These are phyloP conservation scores for Pristionchus arcanus DNA, from an alignment of 2,888 invertebrate species.

Conservation along the genomic window DNA sequence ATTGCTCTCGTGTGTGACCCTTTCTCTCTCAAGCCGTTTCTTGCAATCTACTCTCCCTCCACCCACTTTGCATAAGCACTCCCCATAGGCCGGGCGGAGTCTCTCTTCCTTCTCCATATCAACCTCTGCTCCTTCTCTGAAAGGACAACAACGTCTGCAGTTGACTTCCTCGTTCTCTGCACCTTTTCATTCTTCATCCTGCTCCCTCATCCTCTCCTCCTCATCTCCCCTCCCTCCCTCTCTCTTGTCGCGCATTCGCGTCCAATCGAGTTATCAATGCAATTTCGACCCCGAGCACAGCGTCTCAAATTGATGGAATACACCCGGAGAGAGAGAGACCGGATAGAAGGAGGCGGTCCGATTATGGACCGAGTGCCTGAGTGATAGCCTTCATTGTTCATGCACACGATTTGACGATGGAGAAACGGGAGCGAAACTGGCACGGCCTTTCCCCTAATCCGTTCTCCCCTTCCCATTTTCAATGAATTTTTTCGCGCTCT, in stretches of 20 bases:
- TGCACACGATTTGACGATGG: neutral
- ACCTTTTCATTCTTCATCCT: conserved; percentile 53
- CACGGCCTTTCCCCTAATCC: neutral
- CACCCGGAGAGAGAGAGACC: neutral
- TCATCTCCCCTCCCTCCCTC: conserved; percentile 53
- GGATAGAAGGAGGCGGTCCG: neutral
- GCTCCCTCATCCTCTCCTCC: conserved; percentile 33
- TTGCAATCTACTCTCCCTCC: conserved; percentile 23
- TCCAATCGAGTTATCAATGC: conserved; percentile 50
- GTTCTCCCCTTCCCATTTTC: neutral
- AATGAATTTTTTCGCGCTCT: neutral
- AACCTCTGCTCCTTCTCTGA: neutral
- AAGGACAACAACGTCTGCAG: neutral
- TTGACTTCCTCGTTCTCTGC: neutral
- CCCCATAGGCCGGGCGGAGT: neutral
- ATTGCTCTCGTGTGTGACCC: conserved; percentile 44
- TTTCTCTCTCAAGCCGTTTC: conserved; percentile 9
- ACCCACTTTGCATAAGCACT: conserved; percentile 50
- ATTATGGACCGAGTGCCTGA: neutral
- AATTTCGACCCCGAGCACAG: conserved; percentile 13
- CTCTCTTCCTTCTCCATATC: neutral
- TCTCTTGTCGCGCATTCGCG: neutral
- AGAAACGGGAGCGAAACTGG: neutral
- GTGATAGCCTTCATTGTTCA: neutral
- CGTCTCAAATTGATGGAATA: conserved; percentile 43